Evolutionary conservation across 2,797 vertebrate genomes (phyloP), one percentile per base, ranked within the genome.

Genomic region (Helarctos malayanus): DNA sequence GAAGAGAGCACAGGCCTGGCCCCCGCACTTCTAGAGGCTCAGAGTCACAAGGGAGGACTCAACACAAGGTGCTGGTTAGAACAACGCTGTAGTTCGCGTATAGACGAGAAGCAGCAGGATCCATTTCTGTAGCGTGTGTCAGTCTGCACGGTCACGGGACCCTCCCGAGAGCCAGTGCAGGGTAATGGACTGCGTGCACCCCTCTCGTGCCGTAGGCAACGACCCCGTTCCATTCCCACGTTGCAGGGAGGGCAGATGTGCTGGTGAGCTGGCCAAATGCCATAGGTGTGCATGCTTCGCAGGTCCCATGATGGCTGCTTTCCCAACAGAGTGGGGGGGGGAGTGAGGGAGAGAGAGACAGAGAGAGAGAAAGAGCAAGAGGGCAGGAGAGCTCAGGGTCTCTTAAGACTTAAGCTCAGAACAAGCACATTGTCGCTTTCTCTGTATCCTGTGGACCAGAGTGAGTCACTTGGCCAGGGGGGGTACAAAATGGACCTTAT

Each of bases 151-250:
- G 57, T 14, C 27, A 12, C 0, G 4, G 29, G 89, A 27, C 19
- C 69, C 45, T 27, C 14, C 56, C 5, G 0, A 12, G 10, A 23
- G 56, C 54, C 56, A 13, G 2, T 3, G 38, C 16, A 63, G 56
- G 41, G 57, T 25, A 6, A 0, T n/a, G 27, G 15, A 16, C 45
- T 18, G 35, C 2, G 0, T 14, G 21, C 0, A 10, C 35, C 57
- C 2, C 23, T 54, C 35, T 38, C 2, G 0, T 38, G 32, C 54
- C 27, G 2, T 23, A 49, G 65, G 54, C 29, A 29, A 65, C 27
- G 61, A 56, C 63, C 32, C 52, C 15, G 6, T 49, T 35, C 7
- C 41, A 23, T 29, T 71, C 54, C 41, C 15, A 0, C 32, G 1
- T 15, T 59, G 41, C 6, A 19, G 71, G 45, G 27, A 32, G 18